Conservation (phyloP, 2,113 vertebrate genomes). For the Tympanuchus pallidicinctus region DNA sequence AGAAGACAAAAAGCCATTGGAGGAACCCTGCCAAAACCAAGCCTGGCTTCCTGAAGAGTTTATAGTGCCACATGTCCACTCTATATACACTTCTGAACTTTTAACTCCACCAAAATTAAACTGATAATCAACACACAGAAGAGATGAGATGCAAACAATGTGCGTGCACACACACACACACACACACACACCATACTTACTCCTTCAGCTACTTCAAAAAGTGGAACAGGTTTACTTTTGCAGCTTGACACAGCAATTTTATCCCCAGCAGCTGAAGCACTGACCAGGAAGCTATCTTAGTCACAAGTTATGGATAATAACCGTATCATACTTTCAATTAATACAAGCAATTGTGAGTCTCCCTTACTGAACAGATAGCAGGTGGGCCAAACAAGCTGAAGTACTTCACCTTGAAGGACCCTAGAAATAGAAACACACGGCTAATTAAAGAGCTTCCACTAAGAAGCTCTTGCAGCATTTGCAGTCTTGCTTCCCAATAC, state of each 20-base stretch:
- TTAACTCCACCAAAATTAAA: background rate
- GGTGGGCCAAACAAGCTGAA: slow-evolving; percentile 4
- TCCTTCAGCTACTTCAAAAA: slow-evolving; percentile 92
- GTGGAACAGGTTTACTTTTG: slow-evolving; percentile 85
- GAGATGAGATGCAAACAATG: background rate
- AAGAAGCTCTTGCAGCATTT: slow-evolving; percentile 10
- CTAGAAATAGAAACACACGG: slow-evolving; percentile 6
- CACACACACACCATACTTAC: slow-evolving; percentile 80
- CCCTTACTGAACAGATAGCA: background rate
- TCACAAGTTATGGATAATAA: slow-evolving; percentile 78
- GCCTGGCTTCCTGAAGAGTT: background rate
- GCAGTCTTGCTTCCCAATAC: background rate
- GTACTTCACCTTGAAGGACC: background rate
- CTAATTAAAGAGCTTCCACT: background rate
- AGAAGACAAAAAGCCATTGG: background rate
- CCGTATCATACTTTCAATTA: background rate
- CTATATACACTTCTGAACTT: background rate
- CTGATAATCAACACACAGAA: background rate
- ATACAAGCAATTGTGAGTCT: background rate
- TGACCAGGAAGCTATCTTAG: slow-evolving; percentile 93
- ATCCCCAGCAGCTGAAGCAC: slow-evolving; percentile 91
- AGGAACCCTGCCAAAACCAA: background rate
- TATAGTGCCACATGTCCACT: background rate
- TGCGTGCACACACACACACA: no score
- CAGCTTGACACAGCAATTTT: slow-evolving; percentile 94